These are phyloP conservation scores for Euzetes globulus DNA, from an alignment of 2,888 invertebrate genomes.

Conservation along the genomic window DNA sequence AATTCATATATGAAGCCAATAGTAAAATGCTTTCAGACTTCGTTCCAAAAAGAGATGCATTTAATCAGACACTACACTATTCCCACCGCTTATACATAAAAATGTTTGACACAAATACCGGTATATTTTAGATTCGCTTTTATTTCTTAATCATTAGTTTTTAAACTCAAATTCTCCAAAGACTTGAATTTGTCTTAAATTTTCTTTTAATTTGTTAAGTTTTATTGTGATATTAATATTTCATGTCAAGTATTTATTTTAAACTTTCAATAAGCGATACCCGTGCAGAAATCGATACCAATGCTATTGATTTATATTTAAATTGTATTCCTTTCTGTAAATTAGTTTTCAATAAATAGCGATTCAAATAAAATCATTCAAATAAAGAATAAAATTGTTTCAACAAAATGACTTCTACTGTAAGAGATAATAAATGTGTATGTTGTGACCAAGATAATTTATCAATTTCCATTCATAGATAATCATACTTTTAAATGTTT, in stretches of 20 bases:
- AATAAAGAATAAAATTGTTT: no score
- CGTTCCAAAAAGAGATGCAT: slow-evolving; percentile 1
- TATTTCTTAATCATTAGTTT: background rate
- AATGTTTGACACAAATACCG: background rate
- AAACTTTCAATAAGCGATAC: background rate
- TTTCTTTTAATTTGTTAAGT: background rate
- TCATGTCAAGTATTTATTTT: background rate
- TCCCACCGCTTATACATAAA: background rate
- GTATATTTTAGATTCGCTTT: background rate
- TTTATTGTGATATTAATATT: background rate
- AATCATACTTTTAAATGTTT: no score
- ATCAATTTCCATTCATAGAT: no score
- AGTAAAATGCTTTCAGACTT: slow-evolving; percentile 10
- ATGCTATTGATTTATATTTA: background rate
- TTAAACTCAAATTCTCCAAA: background rate
- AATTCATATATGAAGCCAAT: background rate
- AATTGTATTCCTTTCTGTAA: background rate
- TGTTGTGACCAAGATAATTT: no score
- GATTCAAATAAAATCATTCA: no score
- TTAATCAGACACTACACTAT: slow-evolving; percentile 1
- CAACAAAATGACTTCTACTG: no score
- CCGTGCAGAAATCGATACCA: background rate
- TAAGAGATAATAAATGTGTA: no score
- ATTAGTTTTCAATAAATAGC: background rate
- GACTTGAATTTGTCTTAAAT: background rate